Conservation (phyloP, 2,888 invertebrate species). For the Nomada flava region DNA sequence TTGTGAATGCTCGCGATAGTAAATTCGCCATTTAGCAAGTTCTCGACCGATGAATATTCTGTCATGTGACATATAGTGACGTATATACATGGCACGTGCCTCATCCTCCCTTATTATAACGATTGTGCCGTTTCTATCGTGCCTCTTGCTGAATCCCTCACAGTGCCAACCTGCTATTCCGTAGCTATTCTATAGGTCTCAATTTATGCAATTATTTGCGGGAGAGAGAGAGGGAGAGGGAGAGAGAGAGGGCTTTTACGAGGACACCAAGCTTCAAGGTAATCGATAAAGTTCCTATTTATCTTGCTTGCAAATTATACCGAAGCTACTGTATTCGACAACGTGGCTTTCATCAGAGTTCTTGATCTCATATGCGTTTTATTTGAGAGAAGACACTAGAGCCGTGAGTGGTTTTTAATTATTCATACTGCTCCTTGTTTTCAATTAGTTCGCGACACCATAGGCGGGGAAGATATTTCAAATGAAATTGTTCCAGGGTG, state of each 20-base stretch:
- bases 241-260: no score
- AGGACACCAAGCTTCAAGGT: background rate
- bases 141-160: slow-evolving; percentile 57
- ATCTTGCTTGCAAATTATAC: slow-evolving; percentile 49
- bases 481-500: no score
- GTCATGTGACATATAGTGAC: slow-evolving; percentile 60
- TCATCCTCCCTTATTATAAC: slow-evolving; percentile 63
- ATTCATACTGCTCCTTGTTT: background rate
- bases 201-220: slow-evolving; percentile 69
- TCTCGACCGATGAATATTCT: slow-evolving; percentile 69
- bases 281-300: slow-evolving; percentile 57
- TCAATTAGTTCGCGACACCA: no score
- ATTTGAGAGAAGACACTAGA: no score
- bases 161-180: slow-evolving; percentile 52
- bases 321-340: slow-evolving; percentile 23
- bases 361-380: background rate
- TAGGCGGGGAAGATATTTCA: no score
- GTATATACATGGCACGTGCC: slow-evolving; percentile 48
- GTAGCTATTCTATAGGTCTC: slow-evolving; percentile 61
- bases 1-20: slow-evolving; percentile 55
- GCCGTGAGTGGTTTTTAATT: background rate
- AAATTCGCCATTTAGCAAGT: slow-evolving; percentile 69
- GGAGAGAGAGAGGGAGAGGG: slow-evolving; percentile 1
- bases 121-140: slow-evolving; percentile 52
- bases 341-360: slow-evolving; percentile 11